Evolutionary conservation across 2,888 invertebrate genomes (phyloP).

Genomic region (Onthophagus sagittarius): DNA sequence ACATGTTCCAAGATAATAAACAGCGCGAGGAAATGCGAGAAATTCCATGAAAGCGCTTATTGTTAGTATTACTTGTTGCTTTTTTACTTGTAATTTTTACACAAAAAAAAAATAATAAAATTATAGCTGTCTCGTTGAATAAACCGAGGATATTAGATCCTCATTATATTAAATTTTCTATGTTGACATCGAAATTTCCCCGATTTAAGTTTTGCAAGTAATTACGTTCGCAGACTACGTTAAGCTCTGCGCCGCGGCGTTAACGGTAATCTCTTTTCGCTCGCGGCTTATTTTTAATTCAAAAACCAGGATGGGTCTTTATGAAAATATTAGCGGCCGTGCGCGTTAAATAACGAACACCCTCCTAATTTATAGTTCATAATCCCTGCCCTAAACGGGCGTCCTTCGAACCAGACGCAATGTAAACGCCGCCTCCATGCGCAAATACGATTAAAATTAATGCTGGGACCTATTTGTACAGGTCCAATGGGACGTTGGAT

Average conservation of each 20-base stretch:
- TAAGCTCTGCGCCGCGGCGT: neutral
- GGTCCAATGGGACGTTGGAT: neutral
- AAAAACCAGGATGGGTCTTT: neutral
- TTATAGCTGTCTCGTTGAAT: too few species aligned
- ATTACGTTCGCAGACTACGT: neutral
- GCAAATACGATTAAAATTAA: neutral
- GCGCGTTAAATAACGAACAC: neutral
- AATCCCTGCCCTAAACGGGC: neutral
- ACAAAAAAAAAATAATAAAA: too few species aligned
- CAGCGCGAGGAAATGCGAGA: neutral
- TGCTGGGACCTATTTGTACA: neutral
- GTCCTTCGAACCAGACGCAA: neutral
- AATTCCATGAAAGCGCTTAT: neutral
- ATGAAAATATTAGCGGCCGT: neutral
- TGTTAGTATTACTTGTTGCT: neutral
- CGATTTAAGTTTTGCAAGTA: neutral
- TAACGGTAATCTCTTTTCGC: neutral
- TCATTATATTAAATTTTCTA: neutral
- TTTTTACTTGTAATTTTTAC: too few species aligned
- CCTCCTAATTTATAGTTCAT: neutral
- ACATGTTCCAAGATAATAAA: neutral
- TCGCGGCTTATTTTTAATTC: neutral
- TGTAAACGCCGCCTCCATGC: neutral
- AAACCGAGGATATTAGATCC: neutral
- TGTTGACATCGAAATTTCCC: neutral